phyloP scores from a whole-genome alignment of 2,797 vertebrate species.

The Periophthalmus magnuspinnatus region DNA sequence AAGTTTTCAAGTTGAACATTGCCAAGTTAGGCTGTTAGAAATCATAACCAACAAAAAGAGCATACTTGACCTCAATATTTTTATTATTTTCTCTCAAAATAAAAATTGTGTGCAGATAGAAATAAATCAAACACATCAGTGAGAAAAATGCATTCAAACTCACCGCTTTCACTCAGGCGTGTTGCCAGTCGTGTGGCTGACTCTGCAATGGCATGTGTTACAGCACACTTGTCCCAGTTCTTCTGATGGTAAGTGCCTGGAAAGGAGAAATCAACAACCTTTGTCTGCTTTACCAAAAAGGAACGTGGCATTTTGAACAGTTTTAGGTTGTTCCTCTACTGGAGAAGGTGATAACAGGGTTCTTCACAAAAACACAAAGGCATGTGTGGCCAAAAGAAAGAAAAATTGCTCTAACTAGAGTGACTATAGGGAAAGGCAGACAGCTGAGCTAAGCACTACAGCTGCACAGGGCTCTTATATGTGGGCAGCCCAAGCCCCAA shows the following conservation, averaged over 20 bases:
- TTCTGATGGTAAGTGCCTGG: conserved; percentile 68
- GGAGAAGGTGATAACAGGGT: conserved; percentile 29
- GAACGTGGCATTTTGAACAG: conserved; percentile 82
- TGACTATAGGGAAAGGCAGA: conserved; percentile 27
- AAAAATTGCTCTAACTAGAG: conserved; percentile 36
- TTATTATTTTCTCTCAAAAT: background rate
- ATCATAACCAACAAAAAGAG: too few relatives aligned
- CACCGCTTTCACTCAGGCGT: conserved; percentile 76
- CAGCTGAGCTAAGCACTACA: conserved; percentile 84
- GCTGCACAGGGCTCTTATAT: conserved; percentile 79
- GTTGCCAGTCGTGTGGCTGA: conserved; percentile 70
- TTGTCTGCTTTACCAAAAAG: conserved; percentile 89
- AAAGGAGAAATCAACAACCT: conserved; percentile 81
- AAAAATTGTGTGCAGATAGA: background rate
- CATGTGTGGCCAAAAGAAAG: conserved; percentile 27
- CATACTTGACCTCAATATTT: too few relatives aligned
- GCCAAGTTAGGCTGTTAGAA: too few relatives aligned
- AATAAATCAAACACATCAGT: background rate
- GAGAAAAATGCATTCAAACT: conserved; percentile 46
- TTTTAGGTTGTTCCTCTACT: conserved; percentile 3
- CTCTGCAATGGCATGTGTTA: conserved; percentile 74
- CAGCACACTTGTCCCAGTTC: conserved; percentile 76
- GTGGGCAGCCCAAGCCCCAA: conserved; percentile 76
- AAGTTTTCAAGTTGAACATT: too few relatives aligned
- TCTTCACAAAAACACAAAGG: conserved; percentile 31